Evolutionary conservation across 2,797 vertebrate species (phyloP).

Genomic region (Rhodeus uyekii): DNA sequence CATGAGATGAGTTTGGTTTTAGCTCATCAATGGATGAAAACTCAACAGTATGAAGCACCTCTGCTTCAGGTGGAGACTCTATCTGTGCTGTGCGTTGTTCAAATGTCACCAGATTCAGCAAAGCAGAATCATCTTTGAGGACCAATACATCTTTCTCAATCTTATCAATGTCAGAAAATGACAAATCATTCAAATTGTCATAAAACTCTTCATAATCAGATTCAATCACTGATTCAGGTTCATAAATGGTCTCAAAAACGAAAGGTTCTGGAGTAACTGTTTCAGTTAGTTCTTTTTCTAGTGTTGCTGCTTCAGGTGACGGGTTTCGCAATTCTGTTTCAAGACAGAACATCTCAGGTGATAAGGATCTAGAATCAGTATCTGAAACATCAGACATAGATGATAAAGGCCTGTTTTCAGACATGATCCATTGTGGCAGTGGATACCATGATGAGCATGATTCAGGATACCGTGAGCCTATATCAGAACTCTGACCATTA

Average conservation of each 20-base stretch:
- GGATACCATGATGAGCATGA: neutral
- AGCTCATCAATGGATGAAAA: slow-evolving; percentile 8
- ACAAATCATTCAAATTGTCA: slow-evolving; percentile 16
- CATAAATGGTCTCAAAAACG: slow-evolving; percentile 38
- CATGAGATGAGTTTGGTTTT: slow-evolving; percentile 12
- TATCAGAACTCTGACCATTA: slow-evolving; percentile 30
- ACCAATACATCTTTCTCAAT: neutral
- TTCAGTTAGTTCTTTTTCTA: slow-evolving; percentile 8
- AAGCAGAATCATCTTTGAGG: slow-evolving; percentile 8
- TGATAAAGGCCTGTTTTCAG: slow-evolving; percentile 61
- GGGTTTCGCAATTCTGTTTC: slow-evolving; percentile 35
- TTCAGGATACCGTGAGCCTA: slow-evolving; percentile 7
- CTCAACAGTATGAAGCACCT: neutral
- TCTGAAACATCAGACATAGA: slow-evolving; percentile 68
- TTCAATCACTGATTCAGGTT: slow-evolving; percentile 60
- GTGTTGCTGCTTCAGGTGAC: slow-evolving; percentile 47
- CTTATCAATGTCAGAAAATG: slow-evolving; percentile 10
- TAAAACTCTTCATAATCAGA: slow-evolving; percentile 46
- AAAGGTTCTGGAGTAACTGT: slow-evolving; percentile 39
- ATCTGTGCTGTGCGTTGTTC: slow-evolving; percentile 13
- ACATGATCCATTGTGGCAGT: slow-evolving; percentile 48
- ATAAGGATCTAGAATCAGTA: slow-evolving; percentile 56
- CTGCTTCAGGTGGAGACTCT: slow-evolving; percentile 16
- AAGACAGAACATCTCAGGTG: slow-evolving; percentile 21
- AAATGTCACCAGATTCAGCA: slow-evolving; percentile 59